Evolutionary conservation across 2,888 invertebrate species (phyloP), one percentile per base, ranked within the genome.

Genomic region (Agonopterix subpropinquella): DNA sequence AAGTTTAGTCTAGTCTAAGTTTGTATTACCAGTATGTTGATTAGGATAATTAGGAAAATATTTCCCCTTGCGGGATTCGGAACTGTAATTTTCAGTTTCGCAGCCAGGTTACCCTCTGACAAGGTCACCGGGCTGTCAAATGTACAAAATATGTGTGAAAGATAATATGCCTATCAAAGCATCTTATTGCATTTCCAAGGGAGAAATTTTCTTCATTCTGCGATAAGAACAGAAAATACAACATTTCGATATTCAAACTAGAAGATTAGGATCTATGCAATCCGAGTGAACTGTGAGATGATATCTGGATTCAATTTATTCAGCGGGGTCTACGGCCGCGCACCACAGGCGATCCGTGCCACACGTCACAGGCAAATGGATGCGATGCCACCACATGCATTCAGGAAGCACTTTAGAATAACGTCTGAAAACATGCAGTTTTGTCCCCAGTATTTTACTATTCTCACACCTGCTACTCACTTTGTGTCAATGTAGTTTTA

Each of bases 221-320:
- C 28, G 28, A 28, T 28, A 28, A 28, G 28, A 28, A 28, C 28
- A 7, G 28, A 28, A 28, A 28, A 28, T 28, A 28, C 28, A 28
- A 28, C 5, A 28, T 28, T 28, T 28, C 28, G 42, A 44, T 52
- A 55, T 57, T 56, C 54, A 57, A 54, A 54, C 47, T n/a, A 41
- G 44, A 41, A 49, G 53, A 50, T 53, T 47, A 53, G 52, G 52
- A 50, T 52, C 51, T 48, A 49, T 50, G 28, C 42, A 44, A 44
- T 11, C 11, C 37, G 11, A 37, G 36, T 37, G 47, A 15, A 41
- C 36, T 11, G 37, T 36, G 15, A 57, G 60, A 60, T 58, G 49
- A 55, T 60, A 60, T 60, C 58, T 49, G 53, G 51, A 57, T 58
- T 60, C 60, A 60, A 60, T 60, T 60, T 60, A 60, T 58, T 60